phyloP scores from a whole-genome alignment of 2,113 vertebrate species.

The Zosterops lateralis region DNA sequence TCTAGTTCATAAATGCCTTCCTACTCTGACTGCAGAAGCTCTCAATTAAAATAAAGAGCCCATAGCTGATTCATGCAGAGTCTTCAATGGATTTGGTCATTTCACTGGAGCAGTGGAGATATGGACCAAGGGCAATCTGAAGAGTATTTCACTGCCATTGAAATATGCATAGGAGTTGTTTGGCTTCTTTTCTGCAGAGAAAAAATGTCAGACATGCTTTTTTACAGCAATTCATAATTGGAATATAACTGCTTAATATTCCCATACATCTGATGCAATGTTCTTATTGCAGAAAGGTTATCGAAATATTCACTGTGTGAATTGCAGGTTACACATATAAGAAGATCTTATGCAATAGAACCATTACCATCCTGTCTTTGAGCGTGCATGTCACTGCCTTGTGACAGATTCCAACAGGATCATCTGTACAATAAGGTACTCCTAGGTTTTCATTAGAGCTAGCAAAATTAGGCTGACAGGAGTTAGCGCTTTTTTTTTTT shows the following conservation, averaged over 20 bases:
- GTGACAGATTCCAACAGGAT: not conserved
- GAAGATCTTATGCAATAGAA: not conserved
- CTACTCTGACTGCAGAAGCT: not conserved
- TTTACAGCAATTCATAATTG: not conserved
- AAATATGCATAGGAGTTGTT: not conserved
- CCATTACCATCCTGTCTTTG: not conserved
- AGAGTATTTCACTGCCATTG: not conserved
- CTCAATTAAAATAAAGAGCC: not conserved
- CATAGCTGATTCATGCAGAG: not conserved
- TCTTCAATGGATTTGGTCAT: not conserved
- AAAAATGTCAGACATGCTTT: not conserved
- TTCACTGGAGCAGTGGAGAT: not conserved
- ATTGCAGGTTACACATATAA: not conserved
- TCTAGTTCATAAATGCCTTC: not conserved
- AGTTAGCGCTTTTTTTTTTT: not conserved
- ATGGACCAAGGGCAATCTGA: not conserved
- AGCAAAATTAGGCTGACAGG: not conserved
- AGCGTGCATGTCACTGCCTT: not conserved
- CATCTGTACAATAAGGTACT: not conserved
- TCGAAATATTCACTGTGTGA: not conserved
- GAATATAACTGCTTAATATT: constrained; percentile 17
- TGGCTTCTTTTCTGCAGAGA: not conserved
- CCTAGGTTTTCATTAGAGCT: not conserved
- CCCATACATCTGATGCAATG: not conserved
- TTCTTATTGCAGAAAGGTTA: constrained; percentile 1